Evolutionary conservation across 2,113 vertebrate species (phyloP), one percentile per base, ranked within the genome.

Genomic region (Camelus dromedarius): DNA sequence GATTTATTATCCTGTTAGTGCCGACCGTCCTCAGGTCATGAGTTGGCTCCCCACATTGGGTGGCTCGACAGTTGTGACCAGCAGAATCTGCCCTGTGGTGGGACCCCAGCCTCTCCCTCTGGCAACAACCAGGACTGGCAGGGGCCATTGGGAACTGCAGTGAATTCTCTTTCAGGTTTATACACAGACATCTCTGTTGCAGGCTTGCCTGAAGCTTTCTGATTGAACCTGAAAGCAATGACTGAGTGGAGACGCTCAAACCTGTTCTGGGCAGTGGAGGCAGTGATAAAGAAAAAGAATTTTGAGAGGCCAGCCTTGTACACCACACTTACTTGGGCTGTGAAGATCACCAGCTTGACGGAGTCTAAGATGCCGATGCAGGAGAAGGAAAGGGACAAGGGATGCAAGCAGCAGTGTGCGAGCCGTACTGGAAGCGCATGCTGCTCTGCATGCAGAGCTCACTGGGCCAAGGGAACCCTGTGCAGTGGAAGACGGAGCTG

Each of bases 381-480:
- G 46, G 30, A 48, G 11, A 56, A 26, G 1, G 8, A 73, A 54
- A 73, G 52, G 18, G 38, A 7, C 46, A 12, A n/a, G 16, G 42
- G 10, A 20, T 9, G 30, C 69, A 48, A 22, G 54, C 0, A 24
- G 76, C 42, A 48, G 42, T 3, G 0, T 14, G 22, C 20, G 38
- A 42, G 10, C 16, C 60, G 26, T 7, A 3, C 26, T 24, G 42
- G 24, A 30, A 15, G 38, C 18, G 2, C 24, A 3, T 12, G 7
- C 46, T 8, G 38, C 58, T 50, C 24, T 20, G 20, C 62, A 6
- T 0, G 0, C 32, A 6, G 2, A 14, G 66, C 18, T 32, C 2
- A 1, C 11, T 1, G 6, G 72, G n/a, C 4, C 28, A 32, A 42
- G 6, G 5, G 28, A 22, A 42, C 48, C 5, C 4, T 0, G 26